Evolutionary conservation across 2,113 vertebrate genomes (phyloP).

Genomic region (Formicarius rufipectus): DNA sequence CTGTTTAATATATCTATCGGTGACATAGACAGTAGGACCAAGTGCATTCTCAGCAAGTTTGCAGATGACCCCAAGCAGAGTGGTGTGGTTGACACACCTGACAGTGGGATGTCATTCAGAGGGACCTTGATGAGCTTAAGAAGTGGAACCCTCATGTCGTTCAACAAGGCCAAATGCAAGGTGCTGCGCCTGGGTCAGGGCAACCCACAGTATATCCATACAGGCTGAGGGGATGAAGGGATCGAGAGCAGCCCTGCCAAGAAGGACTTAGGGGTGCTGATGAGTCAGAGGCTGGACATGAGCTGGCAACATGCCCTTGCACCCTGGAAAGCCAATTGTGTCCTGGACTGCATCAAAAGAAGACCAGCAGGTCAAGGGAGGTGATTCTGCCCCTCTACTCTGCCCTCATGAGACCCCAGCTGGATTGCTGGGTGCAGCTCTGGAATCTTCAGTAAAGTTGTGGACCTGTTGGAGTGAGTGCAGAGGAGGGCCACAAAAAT

Average conservation of each 20-base stretch:
- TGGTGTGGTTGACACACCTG: neutral
- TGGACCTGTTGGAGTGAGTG: neutral
- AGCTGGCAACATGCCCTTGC: rapidly evolving
- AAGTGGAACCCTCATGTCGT: neutral
- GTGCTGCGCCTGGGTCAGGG: neutral
- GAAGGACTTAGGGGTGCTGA: neutral
- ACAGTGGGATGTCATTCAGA: neutral
- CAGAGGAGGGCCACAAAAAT: neutral
- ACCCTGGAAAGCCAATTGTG: neutral
- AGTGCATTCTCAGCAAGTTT: neutral
- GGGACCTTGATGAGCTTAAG: neutral
- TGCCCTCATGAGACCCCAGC: neutral
- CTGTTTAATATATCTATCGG: neutral
- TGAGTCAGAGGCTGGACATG: neutral
- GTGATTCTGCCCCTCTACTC: neutral
- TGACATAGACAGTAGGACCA: neutral
- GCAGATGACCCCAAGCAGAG: neutral
- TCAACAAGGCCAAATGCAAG: neutral
- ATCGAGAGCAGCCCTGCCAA: neutral
- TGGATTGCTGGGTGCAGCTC: neutral
- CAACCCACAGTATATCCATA: neutral
- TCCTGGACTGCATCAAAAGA: neutral
- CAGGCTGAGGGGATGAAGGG: neutral
- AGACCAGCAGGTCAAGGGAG: neutral
- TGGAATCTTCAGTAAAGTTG: neutral